phyloP scores from a whole-genome alignment of 2,888 invertebrate species.

The Sialis lutaria region DNA sequence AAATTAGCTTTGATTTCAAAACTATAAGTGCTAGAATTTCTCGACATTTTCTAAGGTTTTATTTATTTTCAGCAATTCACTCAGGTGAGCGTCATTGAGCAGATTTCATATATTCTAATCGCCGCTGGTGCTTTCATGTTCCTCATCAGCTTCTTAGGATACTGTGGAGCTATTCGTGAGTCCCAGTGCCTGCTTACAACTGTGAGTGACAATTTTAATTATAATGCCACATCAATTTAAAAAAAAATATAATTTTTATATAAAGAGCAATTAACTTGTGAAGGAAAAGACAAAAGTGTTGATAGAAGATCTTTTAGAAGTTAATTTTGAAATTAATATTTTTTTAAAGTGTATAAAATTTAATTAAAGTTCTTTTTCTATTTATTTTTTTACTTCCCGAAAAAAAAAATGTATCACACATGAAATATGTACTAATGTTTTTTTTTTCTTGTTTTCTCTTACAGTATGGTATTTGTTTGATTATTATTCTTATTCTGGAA shows the following conservation, averaged over 20 bases:
- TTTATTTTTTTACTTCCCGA: neutral
- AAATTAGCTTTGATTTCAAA: too few relatives aligned
- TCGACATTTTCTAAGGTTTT: constrained; percentile 1
- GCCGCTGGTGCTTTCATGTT: constrained; percentile 51
- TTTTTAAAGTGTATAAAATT: too few relatives aligned
- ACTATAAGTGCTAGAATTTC: too few relatives aligned
- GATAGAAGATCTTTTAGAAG: too few relatives aligned
- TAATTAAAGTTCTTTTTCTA: too few relatives aligned
- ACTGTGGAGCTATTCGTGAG: constrained; percentile 50
- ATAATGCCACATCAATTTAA: neutral
- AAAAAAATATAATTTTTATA: too few relatives aligned
- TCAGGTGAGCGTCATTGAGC: constrained; percentile 43
- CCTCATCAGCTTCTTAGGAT: constrained; percentile 52
- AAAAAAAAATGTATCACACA: too few relatives aligned
- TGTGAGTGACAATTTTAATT: constrained; percentile 29
- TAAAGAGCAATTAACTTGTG: too few relatives aligned
- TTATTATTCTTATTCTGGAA: constrained; percentile 43
- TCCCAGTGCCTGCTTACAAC: constrained; percentile 46
- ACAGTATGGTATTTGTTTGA: constrained; percentile 49
- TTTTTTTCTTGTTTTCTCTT: constrained; percentile 18
- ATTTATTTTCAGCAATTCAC: constrained; percentile 33
- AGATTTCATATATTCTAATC: constrained; percentile 49
- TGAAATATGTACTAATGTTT: too few relatives aligned
- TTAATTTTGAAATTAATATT: neutral
- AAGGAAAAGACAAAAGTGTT: too few relatives aligned